These are phyloP conservation scores for Leptinotarsa lineolata DNA, from an alignment of 1,140 invertebrate species.

Conservation along the genomic window DNA sequence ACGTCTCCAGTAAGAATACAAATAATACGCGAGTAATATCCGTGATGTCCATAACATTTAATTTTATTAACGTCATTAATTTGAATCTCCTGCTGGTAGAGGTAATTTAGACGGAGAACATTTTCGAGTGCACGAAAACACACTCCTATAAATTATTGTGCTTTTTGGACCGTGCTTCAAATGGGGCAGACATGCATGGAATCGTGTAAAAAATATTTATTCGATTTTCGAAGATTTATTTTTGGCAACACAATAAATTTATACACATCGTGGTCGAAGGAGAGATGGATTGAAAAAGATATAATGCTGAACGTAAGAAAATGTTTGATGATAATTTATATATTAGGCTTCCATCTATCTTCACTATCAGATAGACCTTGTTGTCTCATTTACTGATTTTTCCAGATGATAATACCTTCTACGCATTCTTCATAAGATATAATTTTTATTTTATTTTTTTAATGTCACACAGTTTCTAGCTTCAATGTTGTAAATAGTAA, in stretches of 20 bases:
- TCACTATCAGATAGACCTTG: too few relatives aligned
- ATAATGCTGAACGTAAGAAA: too few relatives aligned
- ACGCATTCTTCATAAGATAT: too few relatives aligned
- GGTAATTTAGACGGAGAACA: conserved; percentile 1
- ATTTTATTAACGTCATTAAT: conserved; percentile 7
- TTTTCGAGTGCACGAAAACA: conserved; percentile 2
- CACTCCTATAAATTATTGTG: conserved; percentile 3
- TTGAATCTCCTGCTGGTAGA: neutral
- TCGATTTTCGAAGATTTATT: neutral
- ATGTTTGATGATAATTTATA: too few relatives aligned
- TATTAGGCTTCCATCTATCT: too few relatives aligned
- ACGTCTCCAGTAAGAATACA: neutral
- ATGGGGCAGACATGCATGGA: neutral
- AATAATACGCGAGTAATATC: conserved; percentile 8
- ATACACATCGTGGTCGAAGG: neutral
- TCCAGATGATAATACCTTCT: too few relatives aligned
- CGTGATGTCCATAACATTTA: conserved; percentile 3
- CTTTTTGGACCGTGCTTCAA: conserved; percentile 1
- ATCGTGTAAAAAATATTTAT: conserved; percentile 1
- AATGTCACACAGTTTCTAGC: too few relatives aligned
- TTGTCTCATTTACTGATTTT: too few relatives aligned
- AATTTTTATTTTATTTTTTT: too few relatives aligned
- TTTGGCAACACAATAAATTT: neutral
- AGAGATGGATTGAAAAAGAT: neutral
- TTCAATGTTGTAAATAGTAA: too few relatives aligned